Evolutionary conservation across 2,797 vertebrate genomes (phyloP).

Genomic region (Euphonia xanthogaster): DNA sequence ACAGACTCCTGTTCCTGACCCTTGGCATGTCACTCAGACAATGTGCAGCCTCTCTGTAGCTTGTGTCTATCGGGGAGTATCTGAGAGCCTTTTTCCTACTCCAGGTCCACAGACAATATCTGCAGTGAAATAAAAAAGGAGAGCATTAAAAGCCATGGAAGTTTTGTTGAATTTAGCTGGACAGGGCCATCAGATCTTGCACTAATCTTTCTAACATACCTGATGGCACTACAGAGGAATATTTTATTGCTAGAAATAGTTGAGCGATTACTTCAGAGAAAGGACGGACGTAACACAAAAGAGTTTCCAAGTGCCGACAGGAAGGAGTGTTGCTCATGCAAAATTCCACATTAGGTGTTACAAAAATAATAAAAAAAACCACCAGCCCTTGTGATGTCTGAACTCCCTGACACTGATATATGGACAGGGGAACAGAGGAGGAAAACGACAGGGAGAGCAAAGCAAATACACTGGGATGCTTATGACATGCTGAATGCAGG

Average conservation of each 20-base stretch:
- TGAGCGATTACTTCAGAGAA: constrained; percentile 63
- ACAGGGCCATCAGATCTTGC: constrained; percentile 2
- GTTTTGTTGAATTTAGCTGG: constrained; percentile 1
- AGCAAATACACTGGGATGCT: constrained; percentile 51
- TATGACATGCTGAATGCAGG: constrained; percentile 14
- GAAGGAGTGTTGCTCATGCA: constrained; percentile 66
- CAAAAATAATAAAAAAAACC: constrained; percentile 62
- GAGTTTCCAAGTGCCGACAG: constrained; percentile 67
- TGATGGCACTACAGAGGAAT: constrained; percentile 9
- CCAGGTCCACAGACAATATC: neutral
- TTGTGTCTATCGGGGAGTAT: rapidly evolving
- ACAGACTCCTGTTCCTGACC: neutral
- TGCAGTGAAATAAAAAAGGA: neutral
- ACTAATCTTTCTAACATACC: constrained; percentile 31
- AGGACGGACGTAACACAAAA: constrained; percentile 68
- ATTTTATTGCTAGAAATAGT: constrained; percentile 66
- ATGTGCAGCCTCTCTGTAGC: neutral
- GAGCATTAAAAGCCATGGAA: neutral
- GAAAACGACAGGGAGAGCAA: constrained; percentile 57
- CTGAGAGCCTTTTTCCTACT: neutral
- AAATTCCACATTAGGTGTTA: constrained; percentile 69
- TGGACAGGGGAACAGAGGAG: constrained; percentile 48
- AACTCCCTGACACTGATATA: constrained; percentile 63
- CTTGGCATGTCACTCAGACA: neutral
- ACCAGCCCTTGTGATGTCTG: constrained; percentile 64